Conservation (phyloP, 2,888 invertebrate genomes). For the Bedellia somnulentella region DNA sequence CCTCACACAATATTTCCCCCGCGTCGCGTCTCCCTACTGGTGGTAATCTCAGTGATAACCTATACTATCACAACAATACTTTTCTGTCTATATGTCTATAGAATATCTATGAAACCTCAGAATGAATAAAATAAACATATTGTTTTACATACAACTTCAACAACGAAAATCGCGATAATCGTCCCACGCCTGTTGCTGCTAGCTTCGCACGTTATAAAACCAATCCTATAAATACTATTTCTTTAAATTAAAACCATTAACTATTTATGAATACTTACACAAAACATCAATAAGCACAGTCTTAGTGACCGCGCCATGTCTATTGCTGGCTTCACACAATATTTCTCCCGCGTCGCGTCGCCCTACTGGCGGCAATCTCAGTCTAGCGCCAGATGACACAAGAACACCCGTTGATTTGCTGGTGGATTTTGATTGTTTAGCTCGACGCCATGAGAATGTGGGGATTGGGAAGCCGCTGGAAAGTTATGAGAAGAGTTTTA, state of each 20-base stretch:
- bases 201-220: too few species aligned
- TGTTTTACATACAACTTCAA: too few species aligned
- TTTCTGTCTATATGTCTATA: too few species aligned
- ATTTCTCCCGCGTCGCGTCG: conserved; percentile 76
- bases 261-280: conserved; percentile 64
- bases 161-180: too few species aligned
- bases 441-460: conserved; percentile 72
- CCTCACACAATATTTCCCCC: conserved; percentile 79
- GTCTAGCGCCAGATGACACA: conserved; percentile 37
- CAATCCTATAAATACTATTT: too few species aligned
- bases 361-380: conserved; percentile 65
- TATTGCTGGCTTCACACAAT: conserved; percentile 76
- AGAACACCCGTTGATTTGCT: conserved; percentile 27
- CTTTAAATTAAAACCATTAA: not conserved
- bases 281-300: conserved; percentile 76
- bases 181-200: too few species aligned
- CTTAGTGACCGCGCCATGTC: conserved; percentile 73
- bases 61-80: too few species aligned
- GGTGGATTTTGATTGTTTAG: conserved; percentile 30
- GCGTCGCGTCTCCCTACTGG: conserved; percentile 70
- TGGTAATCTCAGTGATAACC: conserved; percentile 58
- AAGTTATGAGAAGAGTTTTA: not conserved
- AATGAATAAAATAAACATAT: too few species aligned
- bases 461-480: conserved; percentile 69
- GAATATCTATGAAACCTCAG: too few species aligned